Conservation (phyloP, 2,888 invertebrate species). For the Drosophila crucigera region DNA sequence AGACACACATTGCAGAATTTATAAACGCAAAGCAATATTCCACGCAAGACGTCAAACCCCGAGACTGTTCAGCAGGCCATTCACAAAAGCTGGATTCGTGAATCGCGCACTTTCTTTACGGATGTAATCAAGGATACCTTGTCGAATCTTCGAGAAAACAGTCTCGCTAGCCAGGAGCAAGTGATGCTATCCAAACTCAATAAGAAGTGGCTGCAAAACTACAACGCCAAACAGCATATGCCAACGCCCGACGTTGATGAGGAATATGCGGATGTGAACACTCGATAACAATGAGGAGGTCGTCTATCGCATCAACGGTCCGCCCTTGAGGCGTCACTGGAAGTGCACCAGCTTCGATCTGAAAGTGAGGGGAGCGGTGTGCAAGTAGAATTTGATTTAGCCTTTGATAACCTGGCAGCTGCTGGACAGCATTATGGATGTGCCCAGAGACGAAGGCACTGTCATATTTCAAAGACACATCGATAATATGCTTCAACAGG, state of each 20-base stretch:
- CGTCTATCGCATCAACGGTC: conserved; percentile 15
- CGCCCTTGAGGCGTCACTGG: conserved; percentile 26
- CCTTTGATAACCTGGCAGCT: conserved; percentile 33
- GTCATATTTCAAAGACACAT: conserved; percentile 8
- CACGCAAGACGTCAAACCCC: neutral
- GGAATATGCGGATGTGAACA: neutral
- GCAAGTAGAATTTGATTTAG: conserved; percentile 26
- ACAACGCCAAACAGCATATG: neutral
- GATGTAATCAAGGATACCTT: conserved; percentile 6
- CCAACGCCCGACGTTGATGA: neutral
- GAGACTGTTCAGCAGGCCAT: neutral
- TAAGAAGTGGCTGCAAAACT: conserved; percentile 13
- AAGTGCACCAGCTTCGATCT: conserved; percentile 24
- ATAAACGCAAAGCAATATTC: neutral
- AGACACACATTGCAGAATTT: neutral
- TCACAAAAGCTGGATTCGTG: conserved; percentile 8
- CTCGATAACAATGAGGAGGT: conserved; percentile 26
- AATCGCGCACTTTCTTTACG: conserved; percentile 27
- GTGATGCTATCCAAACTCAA: conserved; percentile 3
- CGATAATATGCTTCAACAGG: neutral
- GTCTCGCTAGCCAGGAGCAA: neutral
- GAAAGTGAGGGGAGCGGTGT: conserved; percentile 2
- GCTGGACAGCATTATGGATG: conserved; percentile 38
- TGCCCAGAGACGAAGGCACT: conserved; percentile 16
- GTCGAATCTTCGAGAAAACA: neutral